A percentile compares a stretch with the other conserved stretches of the same genome.
Evolutionary conservation across 2,113 vertebrate genomes (phyloP).

Genomic region (Chaenogobius annularis): DNA sequence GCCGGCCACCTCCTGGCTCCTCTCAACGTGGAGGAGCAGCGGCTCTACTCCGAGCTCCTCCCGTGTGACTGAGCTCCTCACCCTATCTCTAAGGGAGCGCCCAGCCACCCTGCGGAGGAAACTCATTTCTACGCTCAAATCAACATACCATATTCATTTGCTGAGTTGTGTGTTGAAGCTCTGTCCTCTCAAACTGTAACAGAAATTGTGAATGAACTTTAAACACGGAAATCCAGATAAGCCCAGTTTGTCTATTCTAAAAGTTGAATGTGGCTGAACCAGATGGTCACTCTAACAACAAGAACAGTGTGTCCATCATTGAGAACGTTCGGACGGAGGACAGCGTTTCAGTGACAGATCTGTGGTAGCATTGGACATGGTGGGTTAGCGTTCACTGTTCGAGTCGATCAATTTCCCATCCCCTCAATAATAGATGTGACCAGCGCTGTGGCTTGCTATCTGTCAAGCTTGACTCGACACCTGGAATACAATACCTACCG

Average conservation of each 20-base stretch:
- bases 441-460: constrained; percentile 61
- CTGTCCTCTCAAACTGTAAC: background rate
- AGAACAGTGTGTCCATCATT: constrained; percentile 11
- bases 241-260: background rate
- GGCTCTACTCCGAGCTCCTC: too few species aligned
- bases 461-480: constrained; percentile 59
- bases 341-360: constrained; percentile 19
- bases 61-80: too few species aligned
- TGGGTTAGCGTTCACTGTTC: constrained; percentile 53
- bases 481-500: constrained; percentile 65
- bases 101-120: too few species aligned
- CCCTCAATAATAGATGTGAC: constrained; percentile 77
- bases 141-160: background rate
- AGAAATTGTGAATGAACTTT: background rate
- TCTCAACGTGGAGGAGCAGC: too few species aligned
- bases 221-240: background rate
- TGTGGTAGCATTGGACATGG: constrained; percentile 32
- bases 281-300: constrained; percentile 17
- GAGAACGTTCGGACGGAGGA: constrained; percentile 20
- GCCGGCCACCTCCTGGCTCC: too few species aligned
- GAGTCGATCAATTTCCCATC: constrained; percentile 69
- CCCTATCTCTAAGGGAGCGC: too few species aligned
- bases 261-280: background rate
- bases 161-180: background rate
- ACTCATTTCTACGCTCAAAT: background rate